Base-by-base conservation (phyloP, 2,888 invertebrate species). In the Limenitis camilla region DNA sequence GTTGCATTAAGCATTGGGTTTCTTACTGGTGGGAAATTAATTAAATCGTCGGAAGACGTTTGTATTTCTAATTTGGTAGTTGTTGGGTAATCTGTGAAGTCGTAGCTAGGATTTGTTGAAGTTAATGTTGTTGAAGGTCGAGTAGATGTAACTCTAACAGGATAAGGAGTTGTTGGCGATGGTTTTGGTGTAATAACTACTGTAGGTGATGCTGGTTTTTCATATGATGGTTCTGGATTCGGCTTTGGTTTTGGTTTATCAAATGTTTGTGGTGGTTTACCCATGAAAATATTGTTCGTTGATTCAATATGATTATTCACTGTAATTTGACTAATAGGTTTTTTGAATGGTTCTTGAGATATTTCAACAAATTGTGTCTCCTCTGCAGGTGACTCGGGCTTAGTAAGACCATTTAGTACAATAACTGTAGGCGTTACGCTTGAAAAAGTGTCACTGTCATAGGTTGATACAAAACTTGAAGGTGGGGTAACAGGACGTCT, bases 1-100 rank as follows among this genome's bases (percentile, higher is more conserved):
- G 93, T 92, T 63, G 91, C 91, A 58, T 95, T 95, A 0, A 94
- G 79, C 80, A 94, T 92, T 0, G 95, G 95, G 73, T 95, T 94
- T 42, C 95, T 89, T 0, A 95, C 95, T 0, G 95, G 95, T 10
- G 95, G 95, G 81, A 96, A 96, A 64, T 94, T 94, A 33, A 92
- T 91, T 27, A 91, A 78, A 57, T 94, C 92, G 65, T 93, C 92
- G 0, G 90, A 89, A 0, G 91, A 90, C 0, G 93, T 92, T 58
- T 91, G 91, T 6, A 90, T 82, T 62, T 92, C 92, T 28, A 78
- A 77, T 58, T 75, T 83, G 6, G 68, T 67, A 0, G 86, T 87
- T 0, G 76, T 74, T 5, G 75, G 66, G 52, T 60, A 71, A 44
- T 86, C 83, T 1, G 78, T 72, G 9, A 69, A 66, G 36, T 84